Percentiles rank a stretch among this genome's conserved stretches.
phyloP scores from a whole-genome alignment of 1,140 invertebrate genomes.

The Contarinia nasturtii region DNA sequence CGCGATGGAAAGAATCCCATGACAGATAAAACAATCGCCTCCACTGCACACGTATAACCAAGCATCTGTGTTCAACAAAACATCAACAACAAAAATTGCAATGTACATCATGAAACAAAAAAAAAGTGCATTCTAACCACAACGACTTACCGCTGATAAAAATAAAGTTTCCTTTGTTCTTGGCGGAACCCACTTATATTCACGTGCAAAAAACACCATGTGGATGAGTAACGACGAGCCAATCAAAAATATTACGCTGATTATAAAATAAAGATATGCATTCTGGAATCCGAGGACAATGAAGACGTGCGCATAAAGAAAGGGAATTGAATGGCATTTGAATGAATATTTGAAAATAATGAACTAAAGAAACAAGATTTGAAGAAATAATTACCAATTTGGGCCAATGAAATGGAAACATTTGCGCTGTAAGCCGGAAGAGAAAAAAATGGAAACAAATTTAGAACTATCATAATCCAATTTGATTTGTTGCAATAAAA shows the following conservation, averaged over 20 bases:
- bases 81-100: background rate
- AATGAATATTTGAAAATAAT: background rate
- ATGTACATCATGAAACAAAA: no score
- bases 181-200: conserved; percentile 39
- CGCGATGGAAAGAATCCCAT: no score
- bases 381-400: conserved; percentile 41
- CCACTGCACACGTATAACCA: conserved; percentile 26
- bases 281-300: conserved; percentile 26
- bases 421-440: conserved; percentile 25
- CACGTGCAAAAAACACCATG: conserved; percentile 40
- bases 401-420: conserved; percentile 68
- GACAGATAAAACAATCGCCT: no score
- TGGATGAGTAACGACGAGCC: conserved; percentile 42
- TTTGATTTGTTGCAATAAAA: no score
- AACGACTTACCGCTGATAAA: conserved; percentile 26
- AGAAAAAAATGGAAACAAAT: no score
- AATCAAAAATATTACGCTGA: conserved; percentile 40
- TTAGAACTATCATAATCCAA: no score
- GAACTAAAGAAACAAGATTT: conserved; percentile 2
- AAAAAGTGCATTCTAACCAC: background rate
- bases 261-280: conserved; percentile 38
- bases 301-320: background rate
- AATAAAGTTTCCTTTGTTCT: conserved; percentile 30
- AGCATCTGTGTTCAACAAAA: conserved; percentile 23
- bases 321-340: no score